Base-by-base conservation (phyloP, 1,140 invertebrate genomes). In the Drosophila mayri region DNA sequence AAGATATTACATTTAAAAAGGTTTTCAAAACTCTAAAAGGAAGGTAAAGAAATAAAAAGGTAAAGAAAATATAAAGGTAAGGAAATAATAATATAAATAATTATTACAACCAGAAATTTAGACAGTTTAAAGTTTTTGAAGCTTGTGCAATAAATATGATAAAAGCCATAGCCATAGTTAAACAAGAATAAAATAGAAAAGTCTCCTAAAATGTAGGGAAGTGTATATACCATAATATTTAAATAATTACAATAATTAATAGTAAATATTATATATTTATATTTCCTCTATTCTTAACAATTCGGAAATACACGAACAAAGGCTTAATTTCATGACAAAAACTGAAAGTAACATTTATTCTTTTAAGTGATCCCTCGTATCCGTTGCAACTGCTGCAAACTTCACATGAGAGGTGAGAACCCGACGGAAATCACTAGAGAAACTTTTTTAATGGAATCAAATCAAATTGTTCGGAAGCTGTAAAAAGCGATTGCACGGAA, bases 401-500 rank as follows among this genome's bases (percentile, higher is more conserved):
- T 79, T 68, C 61, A 67, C 72, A 73, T 61, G 66, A 73, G 57
- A 64, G 60, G 77, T 46, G 47, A 58, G 41, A 61, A 60, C 54
- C 47, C 65, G 61, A 57, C 49, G 63, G 79, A 91, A 91, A 91
- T 91, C 88, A 91, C 82, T 87, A 80, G 82, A 83, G 82, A 52
- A 90, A 90, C 83, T 90, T 91, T 91, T 88, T 88, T 88, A 84
- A 82, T 86, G 86, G 90, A 91, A 92, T 92, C 87, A 92, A 92
- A 92, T 92, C 90, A 92, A 92, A 92, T 92, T 92, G 91, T 92
- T 92, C 77, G 91, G 90, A 92, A 92, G 84, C 91, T 92, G 76
- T 88, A 92, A 92, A 91, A 92, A 83, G 76, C 84, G 84, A 92
- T 92, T 92, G 87, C 86, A 82, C 86, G 90, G 81, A 91, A 91